Base-by-base conservation (phyloP, 2,113 vertebrate species). In the Lepisosteus oculatus region DNA sequence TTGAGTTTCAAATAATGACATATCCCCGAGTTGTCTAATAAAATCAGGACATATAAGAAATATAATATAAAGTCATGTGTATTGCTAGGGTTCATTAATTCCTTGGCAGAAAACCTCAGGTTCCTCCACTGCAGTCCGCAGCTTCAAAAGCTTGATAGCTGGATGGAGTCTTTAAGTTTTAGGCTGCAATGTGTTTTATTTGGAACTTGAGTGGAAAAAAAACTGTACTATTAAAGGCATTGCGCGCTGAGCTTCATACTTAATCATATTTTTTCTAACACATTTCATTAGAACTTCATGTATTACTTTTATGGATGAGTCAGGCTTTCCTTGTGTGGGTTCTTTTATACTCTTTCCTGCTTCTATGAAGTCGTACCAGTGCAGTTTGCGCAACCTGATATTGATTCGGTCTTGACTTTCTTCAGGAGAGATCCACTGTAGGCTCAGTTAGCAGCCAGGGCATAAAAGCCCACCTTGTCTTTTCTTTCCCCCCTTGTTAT, bases 131-230 rank as follows among this genome's bases (percentile, higher is more conserved):
- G 7, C 17, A 13, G 59, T 65, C 45, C 44, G 51, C 59, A 8
- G 41, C 47, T 6, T 29, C 59, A 62, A 29, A 63, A n/a, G 43
- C 57, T 59, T 15, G n/a, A 14, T 59, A 4, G 57, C 57, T 59
- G 57, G 13, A 59, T 59, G 57, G 13, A 59, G 57, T 59, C 57
- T 6, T 59, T 59, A 11, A 6, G n/a, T 59, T 59, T 70, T n/a
- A 41, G 43, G 59, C 62, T 63, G 69, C 70, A 8, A 47, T 15
- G 14, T 71, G 70, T 65, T 71, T 64, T 63, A 55, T 71, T 71
- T 55, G 61, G 61, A 71, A 45, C 43, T 6, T 29, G 45, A 13
- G 61, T 55, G 47, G 41, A 65, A 65, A 64, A 55, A 6, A 59
- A 15, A 7, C 8, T 51, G 14, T 47, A 51, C 70, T 61, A 3